phyloP scores from a whole-genome alignment of 2,113 vertebrate genomes.

The Protobothrops flavoviridis region DNA sequence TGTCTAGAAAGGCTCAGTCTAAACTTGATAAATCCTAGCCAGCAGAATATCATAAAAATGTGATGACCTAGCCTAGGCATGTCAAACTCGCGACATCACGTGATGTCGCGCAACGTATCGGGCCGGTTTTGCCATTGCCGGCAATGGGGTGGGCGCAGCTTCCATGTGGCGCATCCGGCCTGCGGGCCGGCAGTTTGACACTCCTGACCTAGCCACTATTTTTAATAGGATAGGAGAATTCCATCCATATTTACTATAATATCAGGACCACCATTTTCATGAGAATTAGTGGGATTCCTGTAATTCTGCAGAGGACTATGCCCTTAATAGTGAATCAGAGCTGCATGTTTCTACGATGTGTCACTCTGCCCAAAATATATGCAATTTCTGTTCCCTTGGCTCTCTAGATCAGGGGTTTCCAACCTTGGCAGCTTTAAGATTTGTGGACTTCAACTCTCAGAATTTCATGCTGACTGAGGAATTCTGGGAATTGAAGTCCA shows the following conservation, averaged over 20 bases:
- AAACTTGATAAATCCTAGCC: constrained; percentile 43
- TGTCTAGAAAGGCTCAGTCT: constrained; percentile 41
- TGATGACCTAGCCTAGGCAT: constrained; percentile 13
- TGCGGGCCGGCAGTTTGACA: no score
- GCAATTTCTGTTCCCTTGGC: neutral
- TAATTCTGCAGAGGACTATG: neutral
- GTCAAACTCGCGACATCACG: no score
- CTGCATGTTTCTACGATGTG: neutral
- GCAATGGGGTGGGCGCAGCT: no score
- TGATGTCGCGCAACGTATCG: no score
- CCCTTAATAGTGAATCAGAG: neutral
- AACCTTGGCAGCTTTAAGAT: neutral
- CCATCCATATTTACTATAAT: neutral
- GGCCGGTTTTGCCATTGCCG: no score
- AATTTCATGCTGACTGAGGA: neutral
- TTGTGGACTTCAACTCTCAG: neutral
- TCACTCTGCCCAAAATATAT: neutral
- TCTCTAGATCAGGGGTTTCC: neutral
- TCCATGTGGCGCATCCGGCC: no score
- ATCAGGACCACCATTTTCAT: neutral
- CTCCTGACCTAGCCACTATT: constrained; percentile 1
- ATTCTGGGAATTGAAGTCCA: neutral
- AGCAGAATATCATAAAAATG: neutral
- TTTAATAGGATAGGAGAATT: neutral
- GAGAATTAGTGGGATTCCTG: neutral